Conservation (phyloP, 1,140 invertebrate genomes). For the Stenopsyche tienmushanensis region DNA sequence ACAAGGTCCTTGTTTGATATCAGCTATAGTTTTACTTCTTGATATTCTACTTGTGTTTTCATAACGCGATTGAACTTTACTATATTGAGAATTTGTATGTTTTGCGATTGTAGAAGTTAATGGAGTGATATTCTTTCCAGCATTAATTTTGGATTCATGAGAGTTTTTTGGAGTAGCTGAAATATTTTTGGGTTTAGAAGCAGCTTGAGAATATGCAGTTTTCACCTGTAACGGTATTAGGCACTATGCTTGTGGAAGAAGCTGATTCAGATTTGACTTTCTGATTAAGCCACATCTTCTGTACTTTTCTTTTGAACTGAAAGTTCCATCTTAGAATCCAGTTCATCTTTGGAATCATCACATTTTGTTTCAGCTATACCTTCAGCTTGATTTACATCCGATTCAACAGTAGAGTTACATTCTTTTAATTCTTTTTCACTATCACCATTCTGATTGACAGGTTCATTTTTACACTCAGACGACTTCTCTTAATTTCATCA, state of each 20-base stretch:
- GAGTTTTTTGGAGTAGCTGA: slow-evolving; percentile 45
- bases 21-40: slow-evolving; percentile 60
- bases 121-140: slow-evolving; percentile 17
- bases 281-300: too few species aligned
- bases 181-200: slow-evolving; percentile 54
- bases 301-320: too few species aligned
- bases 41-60: slow-evolving; percentile 41
- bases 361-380: neutral
- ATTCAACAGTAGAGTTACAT: too few species aligned
- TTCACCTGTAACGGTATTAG: too few species aligned
- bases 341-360: neutral
- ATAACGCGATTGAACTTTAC: neutral
- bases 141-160: slow-evolving; percentile 44
- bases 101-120: neutral
- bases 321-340: too few species aligned
- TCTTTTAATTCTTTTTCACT: too few species aligned
- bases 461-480: too few species aligned
- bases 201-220: slow-evolving; percentile 55
- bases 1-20: slow-evolving; percentile 48
- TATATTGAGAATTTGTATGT: neutral
- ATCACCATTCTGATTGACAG: too few species aligned
- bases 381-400: too few species aligned
- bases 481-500: neutral
- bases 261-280: neutral
- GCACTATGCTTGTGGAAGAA: neutral